These are phyloP conservation scores for Pseudorhombus dupliciocellatus DNA, from an alignment of 2,113 vertebrate genomes.

Conservation along the genomic window DNA sequence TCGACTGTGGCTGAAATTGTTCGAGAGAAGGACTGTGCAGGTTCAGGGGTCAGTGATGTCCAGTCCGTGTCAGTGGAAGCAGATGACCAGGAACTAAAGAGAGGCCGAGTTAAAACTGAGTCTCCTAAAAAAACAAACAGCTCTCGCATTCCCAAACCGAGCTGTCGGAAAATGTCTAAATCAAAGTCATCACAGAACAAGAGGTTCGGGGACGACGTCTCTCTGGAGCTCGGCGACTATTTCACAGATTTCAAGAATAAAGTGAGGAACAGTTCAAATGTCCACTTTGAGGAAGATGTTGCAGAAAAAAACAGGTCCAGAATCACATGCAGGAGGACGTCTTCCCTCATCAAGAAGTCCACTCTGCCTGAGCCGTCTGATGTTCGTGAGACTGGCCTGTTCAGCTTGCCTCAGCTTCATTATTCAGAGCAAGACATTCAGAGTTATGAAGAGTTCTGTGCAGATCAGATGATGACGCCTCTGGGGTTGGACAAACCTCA, in stretches of 20 bases:
- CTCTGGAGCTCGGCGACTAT: constrained; percentile 48
- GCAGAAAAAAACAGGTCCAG: constrained; percentile 9
- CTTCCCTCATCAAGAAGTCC: constrained; percentile 35
- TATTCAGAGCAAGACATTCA: background rate
- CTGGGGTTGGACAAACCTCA: background rate
- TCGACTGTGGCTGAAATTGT: background rate
- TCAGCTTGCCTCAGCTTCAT: background rate
- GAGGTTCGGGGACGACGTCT: background rate
- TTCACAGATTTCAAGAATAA: constrained; percentile 39
- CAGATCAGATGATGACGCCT: background rate
- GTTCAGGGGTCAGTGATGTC: background rate
- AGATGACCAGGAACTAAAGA: background rate
- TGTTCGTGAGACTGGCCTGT: constrained; percentile 18
- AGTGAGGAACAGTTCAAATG: background rate
- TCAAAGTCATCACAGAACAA: constrained; percentile 1
- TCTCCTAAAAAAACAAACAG: background rate
- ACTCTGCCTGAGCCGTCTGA: background rate
- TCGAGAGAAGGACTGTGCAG: background rate
- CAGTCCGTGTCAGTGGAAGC: background rate
- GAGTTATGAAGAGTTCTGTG: background rate
- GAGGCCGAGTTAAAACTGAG: background rate
- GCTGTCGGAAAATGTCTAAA: constrained; percentile 9
- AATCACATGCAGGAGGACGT: constrained; percentile 45
- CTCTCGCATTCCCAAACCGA: constrained; percentile 62
- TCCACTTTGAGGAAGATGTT: background rate